Evolutionary conservation across 2,888 invertebrate genomes (phyloP).

Genomic region (Erebia palarica): DNA sequence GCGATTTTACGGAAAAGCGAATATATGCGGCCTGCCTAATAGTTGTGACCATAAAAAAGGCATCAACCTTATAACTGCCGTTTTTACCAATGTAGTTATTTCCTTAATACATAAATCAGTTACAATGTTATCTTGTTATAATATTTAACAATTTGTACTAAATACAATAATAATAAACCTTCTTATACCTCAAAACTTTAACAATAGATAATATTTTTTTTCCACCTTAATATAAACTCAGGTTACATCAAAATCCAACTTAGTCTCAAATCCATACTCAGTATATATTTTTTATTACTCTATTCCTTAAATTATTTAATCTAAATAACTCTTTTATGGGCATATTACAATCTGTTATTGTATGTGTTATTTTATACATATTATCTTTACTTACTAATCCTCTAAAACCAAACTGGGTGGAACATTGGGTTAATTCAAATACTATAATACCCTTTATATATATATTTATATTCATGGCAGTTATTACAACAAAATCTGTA

Average conservation of each 20-base stretch:
- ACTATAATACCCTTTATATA: neutral
- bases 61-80: neutral
- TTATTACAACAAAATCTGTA: neutral
- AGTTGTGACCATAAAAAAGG: too few species aligned
- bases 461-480: neutral
- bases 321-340: too few species aligned
- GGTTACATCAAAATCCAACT: slow-evolving; percentile 30
- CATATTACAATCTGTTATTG: neutral
- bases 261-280: slow-evolving; percentile 12
- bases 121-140: slow-evolving; percentile 25
- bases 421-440: too few species aligned
- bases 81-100: neutral
- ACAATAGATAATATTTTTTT: slow-evolving; percentile 54
- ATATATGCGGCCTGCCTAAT: too few species aligned
- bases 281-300: slow-evolving; percentile 9
- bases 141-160: slow-evolving; percentile 54
- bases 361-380: neutral
- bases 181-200: slow-evolving; percentile 57
- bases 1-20: too few species aligned
- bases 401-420: too few species aligned
- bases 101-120: neutral
- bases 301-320: neutral
- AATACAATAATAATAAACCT: slow-evolving; percentile 53
- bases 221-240: slow-evolving; percentile 32
- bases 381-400: too few species aligned